phyloP scores from a whole-genome alignment of 2,113 vertebrate species.

The Pao palembangensis region DNA sequence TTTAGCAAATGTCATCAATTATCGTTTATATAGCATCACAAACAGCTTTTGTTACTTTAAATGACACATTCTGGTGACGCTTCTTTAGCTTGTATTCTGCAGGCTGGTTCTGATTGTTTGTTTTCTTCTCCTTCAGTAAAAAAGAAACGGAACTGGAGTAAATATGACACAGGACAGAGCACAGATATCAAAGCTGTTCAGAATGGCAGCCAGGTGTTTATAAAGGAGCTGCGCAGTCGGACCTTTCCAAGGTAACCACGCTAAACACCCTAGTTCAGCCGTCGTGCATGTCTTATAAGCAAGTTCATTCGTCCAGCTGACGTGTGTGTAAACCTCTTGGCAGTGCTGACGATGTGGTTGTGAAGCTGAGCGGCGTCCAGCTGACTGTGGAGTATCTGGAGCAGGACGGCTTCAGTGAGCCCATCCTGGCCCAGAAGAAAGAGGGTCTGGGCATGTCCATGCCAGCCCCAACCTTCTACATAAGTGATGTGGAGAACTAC shows the following conservation, averaged over 20 bases:
- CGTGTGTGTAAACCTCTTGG: not conserved
- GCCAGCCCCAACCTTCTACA: slow-evolving; percentile 94
- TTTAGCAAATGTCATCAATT: too few species aligned
- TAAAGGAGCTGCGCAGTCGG: slow-evolving; percentile 92
- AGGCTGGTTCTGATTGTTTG: not conserved
- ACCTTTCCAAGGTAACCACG: slow-evolving; percentile 89
- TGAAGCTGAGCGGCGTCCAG: slow-evolving; percentile 86
- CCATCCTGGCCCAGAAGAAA: slow-evolving; percentile 93
- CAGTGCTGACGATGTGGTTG: slow-evolving; percentile 91
- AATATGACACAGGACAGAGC: slow-evolving; percentile 86
- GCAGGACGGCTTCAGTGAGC: slow-evolving; percentile 90
- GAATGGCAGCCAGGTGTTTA: slow-evolving; percentile 96
- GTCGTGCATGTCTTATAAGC: too few species aligned
- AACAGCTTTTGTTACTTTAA: too few species aligned
- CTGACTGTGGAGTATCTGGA: slow-evolving; percentile 88
- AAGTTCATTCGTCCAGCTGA: too few species aligned
- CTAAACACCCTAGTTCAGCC: not conserved
- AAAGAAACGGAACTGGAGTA: slow-evolving; percentile 97
- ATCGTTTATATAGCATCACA: too few species aligned
- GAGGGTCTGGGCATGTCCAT: slow-evolving; percentile 89
- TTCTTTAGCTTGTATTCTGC: too few species aligned
- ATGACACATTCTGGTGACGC: too few species aligned
- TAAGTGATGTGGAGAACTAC: slow-evolving; percentile 96
- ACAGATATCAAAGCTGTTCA: slow-evolving; percentile 92
- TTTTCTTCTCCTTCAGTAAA: slow-evolving; percentile 79